Conservation (phyloP, 1,140 invertebrate species). For the Wasmannia auropunctata region DNA sequence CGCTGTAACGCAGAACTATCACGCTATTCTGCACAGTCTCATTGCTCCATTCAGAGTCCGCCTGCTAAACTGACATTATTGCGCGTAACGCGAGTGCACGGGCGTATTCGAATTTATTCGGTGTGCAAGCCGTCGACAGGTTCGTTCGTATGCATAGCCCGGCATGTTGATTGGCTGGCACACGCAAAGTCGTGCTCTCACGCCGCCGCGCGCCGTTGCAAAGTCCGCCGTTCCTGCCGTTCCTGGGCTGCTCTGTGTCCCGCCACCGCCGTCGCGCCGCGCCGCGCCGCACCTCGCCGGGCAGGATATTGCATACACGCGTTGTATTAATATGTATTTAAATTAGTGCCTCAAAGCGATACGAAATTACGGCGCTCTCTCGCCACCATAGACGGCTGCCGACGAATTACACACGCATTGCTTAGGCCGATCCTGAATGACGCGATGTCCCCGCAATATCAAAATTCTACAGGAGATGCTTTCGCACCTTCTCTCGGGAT, state of each 20-base stretch:
- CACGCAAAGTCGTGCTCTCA: conserved; percentile 61
- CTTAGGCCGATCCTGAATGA: conserved; percentile 25
- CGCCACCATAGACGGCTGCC: conserved; percentile 61
- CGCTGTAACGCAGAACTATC: conserved; percentile 3
- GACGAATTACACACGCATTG: conserved; percentile 40
- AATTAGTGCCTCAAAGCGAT: conserved; percentile 81
- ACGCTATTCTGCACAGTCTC: conserved; percentile 33
- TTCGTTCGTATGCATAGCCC: conserved; percentile 72
- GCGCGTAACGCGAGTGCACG: conserved; percentile 37
- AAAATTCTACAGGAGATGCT: background rate
- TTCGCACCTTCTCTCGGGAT: background rate
- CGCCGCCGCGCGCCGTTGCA: too few relatives aligned
- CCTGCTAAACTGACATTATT: conserved; percentile 52
- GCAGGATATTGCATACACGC: conserved; percentile 76
- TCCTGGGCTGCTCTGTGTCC: conserved; percentile 13
- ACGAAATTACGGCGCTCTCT: conserved; percentile 76
- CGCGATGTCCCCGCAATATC: background rate
- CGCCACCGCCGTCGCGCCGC: background rate
- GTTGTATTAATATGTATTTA: conserved; percentile 84
- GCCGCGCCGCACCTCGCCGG: conserved; percentile 19
- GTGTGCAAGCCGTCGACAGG: conserved; percentile 47
- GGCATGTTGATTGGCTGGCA: conserved; percentile 69
- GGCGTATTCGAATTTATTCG: conserved; percentile 63
- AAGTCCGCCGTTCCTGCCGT: conserved; percentile 62
- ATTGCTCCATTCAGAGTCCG: conserved; percentile 15